phyloP scores from a whole-genome alignment of 1,140 invertebrate genomes.

The Drosophila tristis region DNA sequence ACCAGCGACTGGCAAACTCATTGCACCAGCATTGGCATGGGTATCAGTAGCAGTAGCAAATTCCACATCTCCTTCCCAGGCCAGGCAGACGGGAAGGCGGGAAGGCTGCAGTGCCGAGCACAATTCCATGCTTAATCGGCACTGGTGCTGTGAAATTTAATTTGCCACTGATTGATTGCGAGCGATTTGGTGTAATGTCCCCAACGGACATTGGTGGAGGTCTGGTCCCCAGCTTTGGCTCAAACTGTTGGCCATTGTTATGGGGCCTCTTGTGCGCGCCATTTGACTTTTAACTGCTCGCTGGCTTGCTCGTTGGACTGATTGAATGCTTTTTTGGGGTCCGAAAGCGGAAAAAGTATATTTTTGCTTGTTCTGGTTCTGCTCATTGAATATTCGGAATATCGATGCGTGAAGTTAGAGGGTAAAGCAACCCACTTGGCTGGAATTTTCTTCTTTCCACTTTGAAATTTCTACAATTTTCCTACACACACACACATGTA shows the following conservation, averaged over 20 bases:
- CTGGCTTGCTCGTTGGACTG: conserved; percentile 45
- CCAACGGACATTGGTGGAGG: conserved; percentile 39
- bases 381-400: conserved; percentile 62
- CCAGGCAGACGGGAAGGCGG: background rate
- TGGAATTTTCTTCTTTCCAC: background rate
- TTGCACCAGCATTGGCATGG: conserved; percentile 5
- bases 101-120: conserved; percentile 6
- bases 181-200: conserved; percentile 74
- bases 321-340: conserved; percentile 63
- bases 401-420: background rate
- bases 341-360: conserved; percentile 39
- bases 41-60: conserved; percentile 4
- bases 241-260: conserved; percentile 37
- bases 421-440: background rate
- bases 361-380: conserved; percentile 68
- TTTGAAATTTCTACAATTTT: conserved; percentile 12
- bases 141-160: conserved; percentile 73
- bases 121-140: conserved; percentile 71
- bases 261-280: conserved; percentile 47
- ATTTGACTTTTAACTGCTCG: conserved; percentile 67
- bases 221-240: conserved; percentile 3
- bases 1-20: conserved; percentile 1
- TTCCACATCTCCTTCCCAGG: background rate
- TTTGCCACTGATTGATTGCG: conserved; percentile 79
- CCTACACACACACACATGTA: background rate